Evolutionary conservation across 2,888 invertebrate species (phyloP), one percentile per base, ranked within the genome.

Genomic region (Melieria picta): DNA sequence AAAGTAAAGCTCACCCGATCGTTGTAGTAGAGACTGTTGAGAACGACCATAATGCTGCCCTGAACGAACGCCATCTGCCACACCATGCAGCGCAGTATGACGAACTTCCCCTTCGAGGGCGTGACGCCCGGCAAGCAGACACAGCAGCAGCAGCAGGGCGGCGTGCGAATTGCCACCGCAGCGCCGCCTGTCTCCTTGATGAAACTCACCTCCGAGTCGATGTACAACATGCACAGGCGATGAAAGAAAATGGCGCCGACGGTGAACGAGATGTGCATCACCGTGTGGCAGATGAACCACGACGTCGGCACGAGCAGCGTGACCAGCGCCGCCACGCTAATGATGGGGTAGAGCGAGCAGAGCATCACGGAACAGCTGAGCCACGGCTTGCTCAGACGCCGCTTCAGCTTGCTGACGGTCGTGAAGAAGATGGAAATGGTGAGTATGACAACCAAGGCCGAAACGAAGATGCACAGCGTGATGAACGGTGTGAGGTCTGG

Each of bases 181-280:
- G 86, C 83, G 57, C 83, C 78, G 81, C 86, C 84, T 69, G 84
- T 78, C 76, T 83, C 84, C 82, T 87, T 87, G 71, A 88, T 79
- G 80, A 83, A 87, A 74, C 83, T 87, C 77, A 77, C 79, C 72
- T 84, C 83, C 3, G 84, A 84, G 71, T 81, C 84, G 75, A 84
- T 79, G 80, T 87, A 88, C 72, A 81, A 84, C 71, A 85, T 85
- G 78, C 87, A 86, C 63, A 86, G 75, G 4, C 78, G 79, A 7
- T 83, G 84, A 72, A 84, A 86, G 2, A 79, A 45, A 0, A 83
- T 79, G 4, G 83, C 85, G 7, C 86, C 84, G 9, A 84, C 45
- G 57, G 84, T 82, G 71, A 87, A 87, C 62, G 82, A 81, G 72
- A 82, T 79, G 75, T 87, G 86, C 84, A 85, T 86, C 9, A 86